Evolutionary conservation across 2,888 invertebrate genomes (phyloP), one percentile per base, ranked within the genome.

Genomic region (Pyrgus malvae): DNA sequence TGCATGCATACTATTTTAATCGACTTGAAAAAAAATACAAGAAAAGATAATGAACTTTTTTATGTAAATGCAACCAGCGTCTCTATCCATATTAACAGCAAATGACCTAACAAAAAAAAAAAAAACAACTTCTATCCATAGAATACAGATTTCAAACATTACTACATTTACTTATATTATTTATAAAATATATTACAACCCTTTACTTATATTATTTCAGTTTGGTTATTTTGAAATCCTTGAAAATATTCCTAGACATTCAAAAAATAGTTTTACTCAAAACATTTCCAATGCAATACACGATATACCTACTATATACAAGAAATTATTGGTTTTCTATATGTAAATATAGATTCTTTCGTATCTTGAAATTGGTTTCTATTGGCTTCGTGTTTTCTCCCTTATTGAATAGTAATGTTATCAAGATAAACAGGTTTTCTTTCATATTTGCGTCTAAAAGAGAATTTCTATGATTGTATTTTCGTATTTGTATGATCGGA

Each of bases 331-430:
- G 69, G 70, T 69, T 71, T 72, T 68, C 67, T 68, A 56, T 66
- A 72, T 74, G 74, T 67, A 74, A 75, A 77, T 72, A 68, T 42
- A 63, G 53, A 49, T 33, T 54, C 60, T 63, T 69, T 67, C 65
- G 64, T 68, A 59, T 63, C 51, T 29, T 63, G 61, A 64, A 74
- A 75, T 72, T 75, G 74, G 67, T 66, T 69, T 68, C 65, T 70
- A 70, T 72, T 70, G 69, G 64, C 60, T 62, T 59, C 58, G 65
- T 68, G 61, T 68, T 71, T 64, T 63, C 62, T 64, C 57, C 61
- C 57, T 64, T 72, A 74, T 72, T 75, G 71, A 71, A 76, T 55
- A 42, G 42, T 54, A 55, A 42, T 27, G 42, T 41, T 48, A 41
- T 41, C 35, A 51, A 46, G 40, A 48, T 42, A 37, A 55, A 48